Evolutionary conservation across 2,113 vertebrate species (phyloP).

Genomic region (Rutilus rutilus): DNA sequence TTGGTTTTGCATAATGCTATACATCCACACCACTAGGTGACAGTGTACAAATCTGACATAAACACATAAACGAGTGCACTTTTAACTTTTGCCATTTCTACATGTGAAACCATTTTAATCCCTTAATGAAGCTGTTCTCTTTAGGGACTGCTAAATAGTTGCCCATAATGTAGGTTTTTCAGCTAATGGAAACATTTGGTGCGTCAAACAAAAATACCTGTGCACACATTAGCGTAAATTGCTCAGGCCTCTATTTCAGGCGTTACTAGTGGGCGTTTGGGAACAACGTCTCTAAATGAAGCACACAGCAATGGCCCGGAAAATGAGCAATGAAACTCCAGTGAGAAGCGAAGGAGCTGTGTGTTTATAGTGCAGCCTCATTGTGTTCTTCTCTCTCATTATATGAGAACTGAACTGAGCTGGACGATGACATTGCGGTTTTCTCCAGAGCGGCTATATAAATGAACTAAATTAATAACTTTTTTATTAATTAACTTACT

Average conservation of each 20-base stretch:
- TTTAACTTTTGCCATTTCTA: background rate
- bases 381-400: background rate
- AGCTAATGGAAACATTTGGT: background rate
- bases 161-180: background rate
- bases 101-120: background rate
- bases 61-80: background rate
- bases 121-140: background rate
- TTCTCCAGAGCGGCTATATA: too few species aligned
- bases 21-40: background rate
- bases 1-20: background rate
- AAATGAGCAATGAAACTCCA: slow-evolving; percentile 72
- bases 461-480: too few species aligned
- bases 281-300: slow-evolving; percentile 73
- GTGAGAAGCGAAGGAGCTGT: slow-evolving; percentile 41
- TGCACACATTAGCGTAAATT: slow-evolving; percentile 12
- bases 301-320: slow-evolving; percentile 68
- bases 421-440: too few species aligned
- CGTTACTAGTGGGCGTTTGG: slow-evolving; percentile 70
- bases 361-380: slow-evolving; percentile 18
- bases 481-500: too few species aligned
- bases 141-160: background rate
- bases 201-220: slow-evolving; percentile 17
- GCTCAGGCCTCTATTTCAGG: slow-evolving; percentile 62
- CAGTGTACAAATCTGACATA: background rate
- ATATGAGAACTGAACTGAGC: too few species aligned